Evolutionary conservation across 2,113 vertebrate genomes (phyloP), one percentile per base, ranked within the genome.

Genomic region (Nibea coibor): DNA sequence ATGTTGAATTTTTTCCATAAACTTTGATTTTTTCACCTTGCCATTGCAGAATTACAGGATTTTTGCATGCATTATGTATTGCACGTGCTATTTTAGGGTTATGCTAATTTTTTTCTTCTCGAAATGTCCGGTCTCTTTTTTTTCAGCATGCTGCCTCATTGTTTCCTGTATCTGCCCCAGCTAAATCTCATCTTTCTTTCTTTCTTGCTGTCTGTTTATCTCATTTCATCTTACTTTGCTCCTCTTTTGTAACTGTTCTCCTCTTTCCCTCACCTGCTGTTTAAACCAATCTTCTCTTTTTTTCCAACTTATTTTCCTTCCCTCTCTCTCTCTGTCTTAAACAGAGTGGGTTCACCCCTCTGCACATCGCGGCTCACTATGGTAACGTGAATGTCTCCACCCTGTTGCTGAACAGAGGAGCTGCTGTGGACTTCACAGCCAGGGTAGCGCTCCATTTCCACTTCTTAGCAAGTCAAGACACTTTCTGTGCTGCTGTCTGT

Each of bases 321-420:
- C 61, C 15, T 8, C 62, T 74, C 61, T 84, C 69, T 76, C 82
- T 85, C 63, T 90, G 67, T 78, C 75, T 88, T 24, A 89, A 91
- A 64, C 63, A 99, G 98, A 99, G 98, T 70, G 98, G 98, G 62
- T 99, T 99, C 26, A 99, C 98, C 28, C 98, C 98, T 67, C 92
- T 99, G 92, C 98, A 99, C 92, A 99, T 99, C 42, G 97, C 95
- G 4, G 94, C 95, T 88, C 95, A 95, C 91, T 98, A 99, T 0
- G 98, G 98, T 72, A 99, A 99, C 0, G 98, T 98, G 80, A 99
- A 99, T 2, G 98, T 99, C 96, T 97, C 98, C 94, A 98, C 97
- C 86, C 96, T 99, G 91, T 93, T 99, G 86, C 95, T 99, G 94
- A 98, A 99, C 95, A 96, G 98, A 8, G 97, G 98, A 75, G 97